These are phyloP conservation scores for Astur gentilis DNA, from an alignment of 2,113 vertebrate genomes.

Conservation along the genomic window DNA sequence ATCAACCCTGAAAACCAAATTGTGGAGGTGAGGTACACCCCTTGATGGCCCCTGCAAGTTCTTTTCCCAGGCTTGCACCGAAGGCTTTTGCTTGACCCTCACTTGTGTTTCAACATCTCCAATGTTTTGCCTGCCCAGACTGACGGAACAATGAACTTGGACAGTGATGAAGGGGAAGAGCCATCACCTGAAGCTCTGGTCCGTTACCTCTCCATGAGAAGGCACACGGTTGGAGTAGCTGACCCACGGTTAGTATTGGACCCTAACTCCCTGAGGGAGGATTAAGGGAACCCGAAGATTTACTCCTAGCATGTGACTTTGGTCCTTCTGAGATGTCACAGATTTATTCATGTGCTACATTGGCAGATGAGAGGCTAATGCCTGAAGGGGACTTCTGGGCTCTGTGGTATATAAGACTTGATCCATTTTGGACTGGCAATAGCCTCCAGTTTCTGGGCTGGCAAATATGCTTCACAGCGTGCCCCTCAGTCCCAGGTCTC, in stretches of 20 bases:
- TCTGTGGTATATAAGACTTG: too few species aligned
- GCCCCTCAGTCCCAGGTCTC: background rate
- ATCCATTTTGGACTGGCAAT: background rate
- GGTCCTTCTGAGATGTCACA: background rate
- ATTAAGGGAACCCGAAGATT: background rate
- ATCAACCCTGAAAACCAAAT: conserved; percentile 99
- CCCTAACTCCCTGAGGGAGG: background rate
- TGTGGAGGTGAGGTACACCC: conserved; percentile 84
- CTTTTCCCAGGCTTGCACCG: background rate
- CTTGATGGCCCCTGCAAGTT: background rate
- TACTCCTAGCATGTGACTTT: accelerated
- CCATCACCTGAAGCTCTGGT: conserved; percentile 96
- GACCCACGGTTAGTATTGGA: conserved; percentile 86
- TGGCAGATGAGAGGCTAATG: background rate
- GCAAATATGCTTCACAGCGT: background rate
- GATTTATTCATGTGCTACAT: accelerated
- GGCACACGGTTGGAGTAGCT: conserved; percentile 96
- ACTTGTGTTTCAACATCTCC: background rate
- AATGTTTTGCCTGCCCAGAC: conserved; percentile 70
- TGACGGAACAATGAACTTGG: conserved; percentile 90
- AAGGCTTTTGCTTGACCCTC: background rate
- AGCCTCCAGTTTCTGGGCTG: background rate
- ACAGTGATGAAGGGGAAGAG: conserved; percentile 96
- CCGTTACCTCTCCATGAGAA: conserved; percentile 95
- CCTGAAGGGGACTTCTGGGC: background rate